These are phyloP conservation scores for Euzetes globulus DNA, from an alignment of 2,888 invertebrate genomes.

Conservation along the genomic window DNA sequence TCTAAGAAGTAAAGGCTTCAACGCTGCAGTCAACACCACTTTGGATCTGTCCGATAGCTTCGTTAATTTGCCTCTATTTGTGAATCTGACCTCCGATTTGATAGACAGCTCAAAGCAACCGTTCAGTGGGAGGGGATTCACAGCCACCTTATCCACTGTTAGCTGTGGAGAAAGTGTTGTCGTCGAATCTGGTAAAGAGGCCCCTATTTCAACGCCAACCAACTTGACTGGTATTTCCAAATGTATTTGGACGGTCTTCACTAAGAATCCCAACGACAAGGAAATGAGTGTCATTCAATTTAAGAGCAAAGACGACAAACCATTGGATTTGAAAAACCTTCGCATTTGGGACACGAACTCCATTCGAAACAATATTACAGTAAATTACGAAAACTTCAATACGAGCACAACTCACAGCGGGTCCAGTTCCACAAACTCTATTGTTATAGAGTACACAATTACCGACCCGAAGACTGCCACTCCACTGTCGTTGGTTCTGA, in stretches of 20 bases:
- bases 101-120: not conserved
- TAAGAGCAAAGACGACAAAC: not conserved
- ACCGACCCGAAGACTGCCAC: not conserved
- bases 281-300: not conserved
- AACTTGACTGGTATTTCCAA: not conserved
- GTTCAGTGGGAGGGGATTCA: constrained; percentile 23
- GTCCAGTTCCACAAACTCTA: not conserved
- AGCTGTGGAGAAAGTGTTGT: not conserved
- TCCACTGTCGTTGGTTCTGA: not conserved
- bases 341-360: not conserved
- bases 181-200: not conserved
- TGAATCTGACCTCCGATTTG: not conserved
- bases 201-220: not conserved
- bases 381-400: not conserved
- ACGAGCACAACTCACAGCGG: not conserved
- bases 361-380: not conserved
- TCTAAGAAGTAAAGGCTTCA: not conserved
- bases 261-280: not conserved
- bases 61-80: not conserved
- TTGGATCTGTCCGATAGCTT: not conserved
- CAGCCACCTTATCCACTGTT: not conserved
- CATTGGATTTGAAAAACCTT: not conserved
- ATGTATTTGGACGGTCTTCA: constrained; percentile 12
- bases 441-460: not conserved
- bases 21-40: not conserved